A percentile compares a stretch with the other conserved stretches of the same genome.
Conservation (phyloP, 2,888 invertebrate species). For the Limenitis arthemis region DNA sequence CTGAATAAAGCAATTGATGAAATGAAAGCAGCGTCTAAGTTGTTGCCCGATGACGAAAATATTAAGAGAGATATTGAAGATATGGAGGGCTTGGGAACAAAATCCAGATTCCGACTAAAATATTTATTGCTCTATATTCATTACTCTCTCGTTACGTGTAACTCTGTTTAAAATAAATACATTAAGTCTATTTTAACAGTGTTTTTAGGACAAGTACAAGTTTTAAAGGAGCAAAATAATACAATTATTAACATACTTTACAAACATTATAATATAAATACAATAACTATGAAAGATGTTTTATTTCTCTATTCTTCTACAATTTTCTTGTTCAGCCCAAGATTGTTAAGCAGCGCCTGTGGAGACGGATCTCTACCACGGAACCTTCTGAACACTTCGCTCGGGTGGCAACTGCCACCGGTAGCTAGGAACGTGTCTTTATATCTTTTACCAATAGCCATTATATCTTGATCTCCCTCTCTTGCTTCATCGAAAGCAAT, state of each 20-base stretch:
- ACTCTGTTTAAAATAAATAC: too few species aligned
- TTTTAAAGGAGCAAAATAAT: background rate
- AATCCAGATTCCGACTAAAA: constrained; percentile 74
- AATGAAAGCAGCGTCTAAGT: constrained; percentile 79
- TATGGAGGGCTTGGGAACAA: constrained; percentile 85
- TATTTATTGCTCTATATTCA: background rate
- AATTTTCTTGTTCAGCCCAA: constrained; percentile 64
- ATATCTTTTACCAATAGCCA: constrained; percentile 78
- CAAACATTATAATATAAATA: constrained; percentile 41
- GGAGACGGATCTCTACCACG: constrained; percentile 93
- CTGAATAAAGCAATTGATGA: constrained; percentile 80
- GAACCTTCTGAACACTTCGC: constrained; percentile 91
- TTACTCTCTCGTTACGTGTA: too few species aligned
- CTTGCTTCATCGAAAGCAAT: constrained; percentile 85
- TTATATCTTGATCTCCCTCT: constrained; percentile 60
- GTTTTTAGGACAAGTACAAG: too few species aligned
- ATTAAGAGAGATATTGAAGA: constrained; percentile 77
- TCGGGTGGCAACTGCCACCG: constrained; percentile 86
- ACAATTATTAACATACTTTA: constrained; percentile 19
- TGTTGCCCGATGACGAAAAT: constrained; percentile 75
- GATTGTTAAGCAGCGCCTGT: constrained; percentile 80
- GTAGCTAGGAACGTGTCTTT: constrained; percentile 86
- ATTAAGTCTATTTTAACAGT: too few species aligned
- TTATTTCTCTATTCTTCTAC: constrained; percentile 40
- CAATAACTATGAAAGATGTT: constrained; percentile 29